Conservation (phyloP, 2,113 vertebrate species). For the Egretta garzetta region DNA sequence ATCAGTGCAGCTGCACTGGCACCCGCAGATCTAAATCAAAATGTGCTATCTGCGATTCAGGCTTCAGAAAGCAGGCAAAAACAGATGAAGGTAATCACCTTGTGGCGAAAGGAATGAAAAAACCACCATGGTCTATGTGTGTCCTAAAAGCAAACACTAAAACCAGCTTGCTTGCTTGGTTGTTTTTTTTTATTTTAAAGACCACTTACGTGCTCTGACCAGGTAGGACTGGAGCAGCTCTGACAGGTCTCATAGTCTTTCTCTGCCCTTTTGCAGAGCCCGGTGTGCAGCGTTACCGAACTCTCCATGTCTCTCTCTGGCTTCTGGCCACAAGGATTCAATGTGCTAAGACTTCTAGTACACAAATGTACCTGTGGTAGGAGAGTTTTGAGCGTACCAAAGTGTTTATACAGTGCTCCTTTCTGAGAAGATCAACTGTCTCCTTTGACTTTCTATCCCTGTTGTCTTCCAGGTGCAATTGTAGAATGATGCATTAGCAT, state of each 20-base stretch:
- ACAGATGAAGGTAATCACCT: background rate
- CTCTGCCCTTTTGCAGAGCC: background rate
- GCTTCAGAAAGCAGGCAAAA: background rate
- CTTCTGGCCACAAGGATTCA: background rate
- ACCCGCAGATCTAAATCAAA: background rate
- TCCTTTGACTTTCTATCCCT: background rate
- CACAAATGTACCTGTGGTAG: background rate
- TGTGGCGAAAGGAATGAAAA: background rate
- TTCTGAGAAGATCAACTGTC: background rate
- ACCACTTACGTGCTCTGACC: background rate
- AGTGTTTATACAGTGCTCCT: background rate
- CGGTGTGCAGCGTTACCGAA: background rate
- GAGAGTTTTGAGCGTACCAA: background rate
- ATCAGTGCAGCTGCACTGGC: background rate
- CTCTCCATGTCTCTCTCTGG: background rate
- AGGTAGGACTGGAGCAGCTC: background rate
- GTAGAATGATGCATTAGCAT: background rate
- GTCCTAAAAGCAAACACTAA: background rate
- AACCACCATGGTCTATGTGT: fast-evolving
- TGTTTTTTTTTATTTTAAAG: background rate
- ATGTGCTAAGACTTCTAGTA: background rate
- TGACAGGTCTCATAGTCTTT: background rate
- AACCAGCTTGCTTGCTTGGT: background rate
- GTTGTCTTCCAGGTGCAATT: background rate
- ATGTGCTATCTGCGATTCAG: background rate